Conservation (phyloP, 2,113 vertebrate species). For the Coryphaenoides rupestris region DNA sequence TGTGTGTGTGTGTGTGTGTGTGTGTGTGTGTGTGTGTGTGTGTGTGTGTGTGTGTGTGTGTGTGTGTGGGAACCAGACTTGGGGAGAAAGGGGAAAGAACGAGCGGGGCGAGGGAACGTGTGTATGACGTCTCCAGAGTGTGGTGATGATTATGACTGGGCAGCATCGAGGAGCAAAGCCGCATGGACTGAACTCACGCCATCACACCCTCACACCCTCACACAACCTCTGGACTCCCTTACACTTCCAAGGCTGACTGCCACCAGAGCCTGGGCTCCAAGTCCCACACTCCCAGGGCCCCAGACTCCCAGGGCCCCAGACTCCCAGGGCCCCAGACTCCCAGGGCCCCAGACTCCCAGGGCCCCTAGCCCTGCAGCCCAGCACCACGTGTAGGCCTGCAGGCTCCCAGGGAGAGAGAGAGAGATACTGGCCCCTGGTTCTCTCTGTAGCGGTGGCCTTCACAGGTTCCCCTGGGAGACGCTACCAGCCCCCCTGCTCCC, state of each 20-base stretch:
- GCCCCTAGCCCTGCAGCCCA: conserved; percentile 24
- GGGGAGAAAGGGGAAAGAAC: too few species aligned
- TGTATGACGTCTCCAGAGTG: too few species aligned
- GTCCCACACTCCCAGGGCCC: background rate
- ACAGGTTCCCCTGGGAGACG: conserved; percentile 19
- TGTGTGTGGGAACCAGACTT: too few species aligned
- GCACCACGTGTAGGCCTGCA: conserved; percentile 36
- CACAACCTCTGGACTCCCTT: conserved; percentile 12
- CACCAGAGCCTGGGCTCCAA: background rate
- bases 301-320: background rate
- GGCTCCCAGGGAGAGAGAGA: conserved; percentile 2
- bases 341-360: conserved; percentile 18
- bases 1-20: conserved; percentile 3
- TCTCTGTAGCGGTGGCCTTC: conserved; percentile 49
- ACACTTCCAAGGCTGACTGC: conserved; percentile 22
- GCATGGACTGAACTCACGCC: conserved; percentile 25
- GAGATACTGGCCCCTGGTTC: conserved; percentile 19
- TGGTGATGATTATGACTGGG: conserved; percentile 19
- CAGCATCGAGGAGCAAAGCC: conserved; percentile 3
- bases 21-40: background rate
- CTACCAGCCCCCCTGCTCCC: conserved; percentile 22
- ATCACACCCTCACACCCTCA: conserved; percentile 22
- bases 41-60: conserved; percentile 13
- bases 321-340: conserved; percentile 2
- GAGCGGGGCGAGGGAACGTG: too few species aligned